Evolutionary conservation across 2,797 vertebrate genomes (phyloP).

Genomic region (Coendou prehensilis): DNA sequence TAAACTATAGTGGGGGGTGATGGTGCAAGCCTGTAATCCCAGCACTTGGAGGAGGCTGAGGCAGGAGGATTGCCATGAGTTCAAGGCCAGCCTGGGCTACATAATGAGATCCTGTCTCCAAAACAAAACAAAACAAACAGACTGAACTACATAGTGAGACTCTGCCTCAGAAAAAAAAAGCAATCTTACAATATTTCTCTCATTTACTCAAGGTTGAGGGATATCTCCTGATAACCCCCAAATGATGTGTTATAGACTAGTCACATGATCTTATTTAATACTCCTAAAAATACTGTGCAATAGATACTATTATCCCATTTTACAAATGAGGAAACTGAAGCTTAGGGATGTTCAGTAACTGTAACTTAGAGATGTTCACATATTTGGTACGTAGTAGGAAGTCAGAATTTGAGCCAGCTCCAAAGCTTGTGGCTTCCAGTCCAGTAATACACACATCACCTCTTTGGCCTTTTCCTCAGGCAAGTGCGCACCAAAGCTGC

Average conservation of each 20-base stretch:
- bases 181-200: background rate
- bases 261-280: background rate
- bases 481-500: background rate
- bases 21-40: background rate
- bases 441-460: background rate
- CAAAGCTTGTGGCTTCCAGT: conserved; percentile 8
- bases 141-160: background rate
- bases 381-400: background rate
- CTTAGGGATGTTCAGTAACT: background rate
- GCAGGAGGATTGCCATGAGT: background rate
- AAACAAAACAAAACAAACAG: background rate
- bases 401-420: conserved; percentile 8
- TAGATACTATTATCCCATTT: background rate
- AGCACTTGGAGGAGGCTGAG: background rate
- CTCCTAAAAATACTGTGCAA: background rate
- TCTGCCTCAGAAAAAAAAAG: background rate
- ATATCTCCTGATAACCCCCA: background rate
- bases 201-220: background rate
- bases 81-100: background rate
- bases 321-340: background rate
- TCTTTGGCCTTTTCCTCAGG: background rate
- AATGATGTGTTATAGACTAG: conserved; percentile 1
- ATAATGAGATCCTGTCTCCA: background rate
- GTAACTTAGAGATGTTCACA: background rate
- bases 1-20: background rate